phyloP scores from a whole-genome alignment of 2,888 invertebrate genomes.

The Tridacna crocea region DNA sequence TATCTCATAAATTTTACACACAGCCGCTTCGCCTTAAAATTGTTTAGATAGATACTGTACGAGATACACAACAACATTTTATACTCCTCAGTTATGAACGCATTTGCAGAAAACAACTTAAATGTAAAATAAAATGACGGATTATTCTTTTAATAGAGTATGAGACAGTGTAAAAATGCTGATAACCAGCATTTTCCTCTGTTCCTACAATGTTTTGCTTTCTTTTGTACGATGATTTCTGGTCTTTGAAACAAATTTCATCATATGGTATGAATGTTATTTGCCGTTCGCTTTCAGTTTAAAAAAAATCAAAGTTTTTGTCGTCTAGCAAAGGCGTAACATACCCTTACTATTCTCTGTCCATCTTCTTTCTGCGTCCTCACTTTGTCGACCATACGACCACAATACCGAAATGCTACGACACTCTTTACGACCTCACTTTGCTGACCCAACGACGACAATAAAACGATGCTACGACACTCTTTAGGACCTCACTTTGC shows the following conservation, averaged over 20 bases:
- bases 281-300: background rate
- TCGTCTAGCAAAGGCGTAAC: too few species aligned
- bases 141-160: background rate
- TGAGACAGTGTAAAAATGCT: background rate
- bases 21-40: too few species aligned
- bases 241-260: background rate
- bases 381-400: too few species aligned
- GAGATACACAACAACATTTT: background rate
- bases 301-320: background rate
- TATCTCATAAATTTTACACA: too few species aligned
- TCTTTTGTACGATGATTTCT: background rate
- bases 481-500: too few species aligned
- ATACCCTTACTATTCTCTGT: too few species aligned
- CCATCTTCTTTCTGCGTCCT: too few species aligned
- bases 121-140: background rate
- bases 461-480: too few species aligned
- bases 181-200: background rate
- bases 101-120: background rate
- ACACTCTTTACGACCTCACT: too few species aligned
- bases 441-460: too few species aligned
- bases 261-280: background rate
- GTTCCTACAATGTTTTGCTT: background rate
- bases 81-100: background rate
- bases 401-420: too few species aligned
- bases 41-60: too few species aligned